Percentiles rank a stretch among this genome's conserved stretches.
Evolutionary conservation across 2,888 invertebrate species (phyloP).

Genomic region (Dynastes tityus): DNA sequence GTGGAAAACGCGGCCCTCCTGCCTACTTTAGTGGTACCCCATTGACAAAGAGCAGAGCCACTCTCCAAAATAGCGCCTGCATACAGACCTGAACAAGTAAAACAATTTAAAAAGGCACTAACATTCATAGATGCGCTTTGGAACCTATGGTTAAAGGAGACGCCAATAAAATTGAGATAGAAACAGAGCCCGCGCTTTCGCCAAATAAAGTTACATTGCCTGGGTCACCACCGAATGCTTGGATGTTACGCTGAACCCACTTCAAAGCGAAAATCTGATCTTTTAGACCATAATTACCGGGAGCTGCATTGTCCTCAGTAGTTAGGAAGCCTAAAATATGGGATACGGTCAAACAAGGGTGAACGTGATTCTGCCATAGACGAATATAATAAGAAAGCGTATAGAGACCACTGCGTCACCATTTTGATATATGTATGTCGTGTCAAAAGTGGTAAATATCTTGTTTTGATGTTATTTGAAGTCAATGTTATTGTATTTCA

Average conservation of each 20-base stretch:
- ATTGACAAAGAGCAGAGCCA: constrained; percentile 39
- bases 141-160: constrained; percentile 35
- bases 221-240: constrained; percentile 46
- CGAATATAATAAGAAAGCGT: no score
- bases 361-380: no score
- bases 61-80: constrained; percentile 42
- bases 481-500: no score
- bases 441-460: no score
- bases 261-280: constrained; percentile 38
- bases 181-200: constrained; percentile 37
- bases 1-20: constrained; percentile 28
- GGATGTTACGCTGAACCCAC: constrained; percentile 46
- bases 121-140: background rate
- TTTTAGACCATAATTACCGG: constrained; percentile 44
- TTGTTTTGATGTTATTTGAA: no score
- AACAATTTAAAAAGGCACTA: background rate
- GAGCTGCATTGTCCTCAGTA: constrained; percentile 35
- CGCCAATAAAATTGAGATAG: constrained; percentile 19
- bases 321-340: constrained; percentile 39
- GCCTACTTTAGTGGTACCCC: constrained; percentile 51
- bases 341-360: background rate
- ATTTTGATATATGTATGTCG: no score
- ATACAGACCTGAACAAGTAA: constrained; percentile 36
- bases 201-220: constrained; percentile 44
- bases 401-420: no score